Evolutionary conservation across 2,113 vertebrate species (phyloP).

Genomic region (Calypte anna): DNA sequence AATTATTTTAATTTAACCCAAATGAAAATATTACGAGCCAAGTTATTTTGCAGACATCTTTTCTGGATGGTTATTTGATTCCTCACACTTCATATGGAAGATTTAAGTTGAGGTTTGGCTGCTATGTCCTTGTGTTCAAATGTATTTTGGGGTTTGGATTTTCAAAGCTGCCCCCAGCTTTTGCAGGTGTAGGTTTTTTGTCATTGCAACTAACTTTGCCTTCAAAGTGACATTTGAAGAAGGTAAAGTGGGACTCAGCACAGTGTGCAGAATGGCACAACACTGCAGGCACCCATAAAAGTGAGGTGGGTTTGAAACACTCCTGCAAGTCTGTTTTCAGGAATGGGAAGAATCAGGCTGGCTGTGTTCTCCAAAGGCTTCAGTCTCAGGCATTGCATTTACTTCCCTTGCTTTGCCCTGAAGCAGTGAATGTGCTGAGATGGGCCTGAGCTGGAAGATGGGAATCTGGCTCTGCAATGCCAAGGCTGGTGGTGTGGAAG

Average conservation of each 20-base stretch:
- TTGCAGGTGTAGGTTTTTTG: constrained; percentile 43
- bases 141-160: neutral
- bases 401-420: neutral
- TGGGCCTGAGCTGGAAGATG: neutral
- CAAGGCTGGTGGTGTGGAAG: neutral
- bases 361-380: neutral
- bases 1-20: constrained; percentile 73
- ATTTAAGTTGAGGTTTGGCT: constrained; percentile 52
- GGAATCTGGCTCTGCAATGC: neutral
- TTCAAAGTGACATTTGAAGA: neutral
- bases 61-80: constrained; percentile 68
- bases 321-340: neutral
- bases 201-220: neutral
- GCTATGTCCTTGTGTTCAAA: neutral
- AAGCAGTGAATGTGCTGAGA: neutral
- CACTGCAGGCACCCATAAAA: neutral
- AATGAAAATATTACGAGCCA: constrained; percentile 64
- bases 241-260: neutral
- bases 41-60: constrained; percentile 64
- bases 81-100: constrained; percentile 56
- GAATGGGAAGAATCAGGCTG: neutral
- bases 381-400: neutral
- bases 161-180: constrained; percentile 13
- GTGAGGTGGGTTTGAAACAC: neutral
- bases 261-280: accelerated